Base-by-base conservation (phyloP, 2,888 invertebrate species). In the Tetragonula carbonaria region DNA sequence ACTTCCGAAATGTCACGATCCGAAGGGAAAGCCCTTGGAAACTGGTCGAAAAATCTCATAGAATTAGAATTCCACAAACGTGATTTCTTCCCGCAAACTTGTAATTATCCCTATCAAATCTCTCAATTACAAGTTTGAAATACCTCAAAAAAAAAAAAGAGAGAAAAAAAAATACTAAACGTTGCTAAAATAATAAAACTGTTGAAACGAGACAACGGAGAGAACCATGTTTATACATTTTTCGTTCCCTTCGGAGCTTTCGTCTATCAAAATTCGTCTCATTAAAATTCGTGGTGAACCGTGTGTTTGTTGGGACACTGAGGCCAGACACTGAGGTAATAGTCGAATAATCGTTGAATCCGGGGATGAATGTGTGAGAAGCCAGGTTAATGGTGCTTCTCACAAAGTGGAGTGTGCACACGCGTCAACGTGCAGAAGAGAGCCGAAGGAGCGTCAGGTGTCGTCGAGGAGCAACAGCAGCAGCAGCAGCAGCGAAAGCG, bases 361-460 rank as follows among this genome's bases (percentile, higher is more conserved):
- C 45, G 45, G 8, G 74, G 74, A 68, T 80, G 77, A 74, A 78
- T 83, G 88, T 93, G 92, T 93, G 94, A 93, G 94, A 94, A 93
- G 92, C 88, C 90, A 88, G 87, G 89, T 91, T 91, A 92, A 91
- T 91, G 91, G 89, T 87, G 90, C 92, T 94, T 94, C 93, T 93
- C 94, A 94, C 92, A 91, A 74, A 84, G 77, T 76, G 78, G 57
- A 70, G 53, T 73, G 57, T 70, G 66, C 84, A 72, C 78, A 78
- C 53, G 82, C 74, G 65, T 16, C 23, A 38, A n/a, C 62, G 67
- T 57, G 62, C 21, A 53, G 63, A 53, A 66, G 71, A 72, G 67
- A 73, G 28, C 23, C 23, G 72, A 55, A 79, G 75, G 79, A 83
- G 62, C 93, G 94, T 94, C 94, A 94, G 94, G 94, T 94, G 94